phyloP scores from a whole-genome alignment of 2,113 vertebrate species.

The Daboia siamensis region DNA sequence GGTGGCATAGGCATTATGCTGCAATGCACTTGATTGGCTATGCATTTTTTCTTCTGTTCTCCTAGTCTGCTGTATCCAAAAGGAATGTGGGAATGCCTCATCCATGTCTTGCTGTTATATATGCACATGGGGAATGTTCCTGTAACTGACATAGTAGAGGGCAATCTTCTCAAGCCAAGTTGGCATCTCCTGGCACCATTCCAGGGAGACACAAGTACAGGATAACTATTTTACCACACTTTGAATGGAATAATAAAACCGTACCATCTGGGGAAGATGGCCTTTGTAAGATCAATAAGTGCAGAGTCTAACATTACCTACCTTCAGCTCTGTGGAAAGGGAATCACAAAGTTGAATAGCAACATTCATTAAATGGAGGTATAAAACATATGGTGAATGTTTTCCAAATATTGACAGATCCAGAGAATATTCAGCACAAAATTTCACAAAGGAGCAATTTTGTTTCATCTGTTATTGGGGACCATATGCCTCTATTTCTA shows the following conservation, averaged over 20 bases:
- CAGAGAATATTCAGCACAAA: background rate
- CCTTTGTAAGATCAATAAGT: background rate
- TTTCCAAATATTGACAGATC: background rate
- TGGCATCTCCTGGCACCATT: background rate
- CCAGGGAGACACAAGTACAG: background rate
- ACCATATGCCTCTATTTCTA: background rate
- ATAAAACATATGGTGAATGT: background rate
- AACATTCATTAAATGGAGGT: background rate
- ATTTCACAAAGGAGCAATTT: background rate
- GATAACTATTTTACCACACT: background rate
- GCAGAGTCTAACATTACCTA: background rate
- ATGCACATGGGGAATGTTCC: background rate
- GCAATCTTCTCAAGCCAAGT: background rate
- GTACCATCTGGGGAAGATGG: background rate
- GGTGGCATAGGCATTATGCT: background rate
- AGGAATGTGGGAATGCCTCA: background rate
- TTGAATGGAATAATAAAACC: background rate
- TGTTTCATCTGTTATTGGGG: background rate
- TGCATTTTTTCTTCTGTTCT: background rate
- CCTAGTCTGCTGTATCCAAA: background rate
- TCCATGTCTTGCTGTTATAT: background rate
- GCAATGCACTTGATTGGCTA: background rate
- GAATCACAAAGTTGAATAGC: too few relatives aligned
- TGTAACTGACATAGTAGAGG: background rate
- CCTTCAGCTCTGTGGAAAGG: background rate